Conservation (phyloP, 2,888 invertebrate species). For the Calameuta pallipes region DNA sequence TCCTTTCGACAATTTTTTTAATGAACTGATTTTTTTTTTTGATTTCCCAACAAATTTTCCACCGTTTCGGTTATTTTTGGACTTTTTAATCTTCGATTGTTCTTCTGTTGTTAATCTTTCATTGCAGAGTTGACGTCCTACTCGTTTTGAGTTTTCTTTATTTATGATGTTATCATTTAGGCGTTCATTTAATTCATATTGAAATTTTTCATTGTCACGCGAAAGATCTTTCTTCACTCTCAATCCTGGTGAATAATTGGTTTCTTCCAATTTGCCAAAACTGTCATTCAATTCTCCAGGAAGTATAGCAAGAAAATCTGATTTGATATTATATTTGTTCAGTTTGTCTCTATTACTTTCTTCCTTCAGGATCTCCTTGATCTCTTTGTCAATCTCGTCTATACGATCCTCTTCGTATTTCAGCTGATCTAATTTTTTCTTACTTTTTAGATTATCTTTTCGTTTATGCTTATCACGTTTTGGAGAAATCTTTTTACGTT, state of each 20-base stretch:
- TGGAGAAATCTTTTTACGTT: neutral
- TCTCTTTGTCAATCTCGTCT: slow-evolving; percentile 30
- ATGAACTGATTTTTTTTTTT: neutral
- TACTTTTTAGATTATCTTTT: neutral
- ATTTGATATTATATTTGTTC: neutral
- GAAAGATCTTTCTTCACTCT: neutral
- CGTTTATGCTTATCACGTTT: neutral
- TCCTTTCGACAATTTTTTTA: neutral
- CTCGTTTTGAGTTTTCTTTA: slow-evolving; percentile 6
- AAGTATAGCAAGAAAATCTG: neutral
- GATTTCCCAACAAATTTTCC: neutral
- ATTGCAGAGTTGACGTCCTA: slow-evolving; percentile 2
- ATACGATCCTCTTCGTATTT: slow-evolving; percentile 20
- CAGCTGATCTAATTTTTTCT: slow-evolving; percentile 32
- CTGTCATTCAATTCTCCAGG: neutral
- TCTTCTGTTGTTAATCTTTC: neutral
- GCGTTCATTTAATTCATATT: neutral
- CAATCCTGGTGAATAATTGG: slow-evolving; percentile 9
- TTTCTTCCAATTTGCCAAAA: neutral
- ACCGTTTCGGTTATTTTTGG: neutral
- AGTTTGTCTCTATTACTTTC: slow-evolving; percentile 20
- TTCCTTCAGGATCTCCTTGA: slow-evolving; percentile 33
- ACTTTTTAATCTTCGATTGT: neutral
- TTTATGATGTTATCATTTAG: neutral
- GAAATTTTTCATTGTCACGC: neutral